These are phyloP conservation scores for Tetheella fluctuosa DNA, from an alignment of 2,888 invertebrate species.

Conservation along the genomic window DNA sequence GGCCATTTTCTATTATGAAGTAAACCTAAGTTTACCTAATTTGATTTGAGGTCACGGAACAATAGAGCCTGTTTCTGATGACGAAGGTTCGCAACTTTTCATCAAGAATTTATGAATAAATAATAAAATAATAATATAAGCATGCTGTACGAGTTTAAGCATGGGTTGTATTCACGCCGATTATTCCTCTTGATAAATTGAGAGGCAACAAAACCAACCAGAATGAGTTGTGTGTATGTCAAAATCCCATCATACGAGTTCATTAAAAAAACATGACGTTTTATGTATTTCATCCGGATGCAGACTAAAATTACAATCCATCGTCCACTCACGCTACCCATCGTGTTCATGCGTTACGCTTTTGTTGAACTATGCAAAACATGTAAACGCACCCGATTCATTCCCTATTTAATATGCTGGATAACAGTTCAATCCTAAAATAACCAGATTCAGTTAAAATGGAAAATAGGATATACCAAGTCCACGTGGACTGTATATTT, in stretches of 20 bases:
- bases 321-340: neutral
- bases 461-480: too few species aligned
- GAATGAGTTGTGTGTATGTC: too few species aligned
- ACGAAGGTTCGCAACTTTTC: neutral
- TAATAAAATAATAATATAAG: too few species aligned
- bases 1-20: conserved; percentile 23
- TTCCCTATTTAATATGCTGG: neutral
- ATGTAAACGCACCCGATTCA: neutral
- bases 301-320: neutral
- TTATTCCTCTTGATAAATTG: too few species aligned
- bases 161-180: too few species aligned
- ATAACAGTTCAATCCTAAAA: neutral
- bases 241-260: neutral
- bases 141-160: too few species aligned
- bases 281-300: neutral
- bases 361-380: neutral
- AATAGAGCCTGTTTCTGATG: conserved; percentile 9
- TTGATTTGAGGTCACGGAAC: conserved; percentile 11
- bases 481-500: too few species aligned
- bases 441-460: neutral
- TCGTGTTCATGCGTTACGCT: neutral
- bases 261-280: neutral
- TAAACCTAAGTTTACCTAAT: conserved; percentile 13
- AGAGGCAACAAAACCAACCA: too few species aligned
- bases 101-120: neutral